Base-by-base conservation (phyloP, 2,113 vertebrate genomes). In the Smithornis capensis region DNA sequence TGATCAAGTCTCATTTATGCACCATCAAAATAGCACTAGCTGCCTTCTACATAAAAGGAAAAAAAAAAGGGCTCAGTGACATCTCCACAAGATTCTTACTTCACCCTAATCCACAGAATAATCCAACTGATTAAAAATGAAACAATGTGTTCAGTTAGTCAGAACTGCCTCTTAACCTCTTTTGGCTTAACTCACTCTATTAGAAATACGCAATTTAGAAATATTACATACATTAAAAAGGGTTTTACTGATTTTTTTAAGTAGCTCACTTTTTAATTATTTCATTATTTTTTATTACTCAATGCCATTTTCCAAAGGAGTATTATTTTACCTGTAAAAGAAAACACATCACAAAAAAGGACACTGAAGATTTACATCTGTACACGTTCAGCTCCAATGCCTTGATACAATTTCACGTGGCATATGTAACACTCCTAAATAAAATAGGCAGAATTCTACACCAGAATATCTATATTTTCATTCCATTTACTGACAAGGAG, bases 1-100 rank as follows among this genome's bases (percentile, higher is more conserved):
- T 94, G 91, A 95, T 94, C 70, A 87, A 87, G 79, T 80, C 63
- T 94, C 74, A 95, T 74, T 91, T 91, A 90, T n/a, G 79, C 64
- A 88, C 53, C 56, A n/a, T 80, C 75, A 96, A 95, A 94, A 97
- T 74, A 93, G 71, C 90, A 92, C 45, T 79, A 76, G 83, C 38
- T 90, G 62, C 73, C 25, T 96, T 89, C 74, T 57, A 79, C 74
- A 67, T 74, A 74, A 94, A 93, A 92, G 84, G 78, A 31, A 88
- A 42, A 56, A 87, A 93, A 70, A 14, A n/a, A n/a, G n/a, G 38
- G 35, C 42, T 68, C 79, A 96, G 68, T 86, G 87, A 93, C 75
- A 92, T 27, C 50, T 83, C 71, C 29, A 21, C 9, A 77, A 59
- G 64, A 83, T 70, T 90, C 68, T 80, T 49, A 52, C 52, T 94